Evolutionary conservation across 2,888 invertebrate species (phyloP).

Genomic region (Corbicula japonica): DNA sequence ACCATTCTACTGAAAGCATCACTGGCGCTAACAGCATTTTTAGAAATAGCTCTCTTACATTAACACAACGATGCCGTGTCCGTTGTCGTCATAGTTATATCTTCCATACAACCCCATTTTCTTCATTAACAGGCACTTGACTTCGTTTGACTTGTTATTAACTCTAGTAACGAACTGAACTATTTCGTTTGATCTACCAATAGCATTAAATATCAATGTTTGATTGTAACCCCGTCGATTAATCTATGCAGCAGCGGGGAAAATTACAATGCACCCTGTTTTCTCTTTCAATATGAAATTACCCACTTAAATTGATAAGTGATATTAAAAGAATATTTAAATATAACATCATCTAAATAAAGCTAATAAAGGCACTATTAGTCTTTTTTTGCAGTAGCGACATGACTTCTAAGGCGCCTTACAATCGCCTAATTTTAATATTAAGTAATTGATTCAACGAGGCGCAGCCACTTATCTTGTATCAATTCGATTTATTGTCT

Average conservation of each 20-base stretch:
- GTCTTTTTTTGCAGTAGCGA: constrained; percentile 15
- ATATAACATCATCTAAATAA: constrained; percentile 39
- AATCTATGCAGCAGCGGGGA: constrained; percentile 44
- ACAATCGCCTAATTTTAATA: constrained; percentile 28
- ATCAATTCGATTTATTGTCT: constrained; percentile 40
- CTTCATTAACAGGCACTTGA: too few relatives aligned
- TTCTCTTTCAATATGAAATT: constrained; percentile 25
- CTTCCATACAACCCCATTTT: too few relatives aligned
- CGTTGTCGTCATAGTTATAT: too few relatives aligned
- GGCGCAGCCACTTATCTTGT: constrained; percentile 21
- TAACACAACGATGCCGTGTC: too few relatives aligned
- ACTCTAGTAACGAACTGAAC: constrained; percentile 4
- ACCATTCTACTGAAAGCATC: too few relatives aligned
- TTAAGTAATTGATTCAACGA: constrained; percentile 44
- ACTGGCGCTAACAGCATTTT: too few relatives aligned
- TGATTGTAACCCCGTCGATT: constrained; percentile 26
- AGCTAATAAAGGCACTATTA: constrained; percentile 33
- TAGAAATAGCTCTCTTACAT: too few relatives aligned
- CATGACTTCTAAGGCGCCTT: constrained; percentile 33
- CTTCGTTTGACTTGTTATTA: too few relatives aligned
- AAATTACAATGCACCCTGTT: constrained; percentile 56
- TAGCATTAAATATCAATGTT: constrained; percentile 31
- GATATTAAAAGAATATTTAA: constrained; percentile 59
- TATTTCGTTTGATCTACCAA: constrained; percentile 20
- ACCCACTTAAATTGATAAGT: constrained; percentile 48